Base-by-base conservation (phyloP, 2,797 vertebrate species). In the Coracias cyanogaster region DNA sequence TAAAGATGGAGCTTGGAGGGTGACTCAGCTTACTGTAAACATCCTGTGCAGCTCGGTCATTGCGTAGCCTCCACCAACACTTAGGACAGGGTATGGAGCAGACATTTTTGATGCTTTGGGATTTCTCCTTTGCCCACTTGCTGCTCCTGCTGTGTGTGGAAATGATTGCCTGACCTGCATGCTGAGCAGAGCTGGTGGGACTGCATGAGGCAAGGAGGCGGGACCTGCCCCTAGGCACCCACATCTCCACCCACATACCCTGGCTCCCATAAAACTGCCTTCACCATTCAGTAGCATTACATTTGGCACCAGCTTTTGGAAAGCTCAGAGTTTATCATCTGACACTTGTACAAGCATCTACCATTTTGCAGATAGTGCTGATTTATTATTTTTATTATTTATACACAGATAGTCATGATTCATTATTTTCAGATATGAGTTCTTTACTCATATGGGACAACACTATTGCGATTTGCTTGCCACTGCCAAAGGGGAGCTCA, bases 41-140 rank as follows among this genome's bases (percentile, higher is more conserved):
- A 46, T 41, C 61, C 31, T 69, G 46, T 78, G 74, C 4, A 4
- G 45, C 43, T 72, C 24, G 39, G 72, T 69, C 19, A 24, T 21
- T 1, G 0, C 2, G 3, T 1, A 79, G 31, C 45, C 46, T 90
- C 21, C 0, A 0, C 12, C 3, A 18, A 43, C 41, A 7, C 20
- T 18, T 49, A 39, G 35, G 52, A 41, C 4, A 45, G 7, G 25
- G 20, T 52, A 85, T 0, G 1, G 39, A 52, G 22, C 8, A 80
- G 39, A 22, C 2, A 8, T 13, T 65, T 79, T 49, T 14, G 19
- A 51, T 52, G 45, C 15, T 89, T 74, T 65, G 46, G 25, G 18
- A 14, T 33, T 60, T 81, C 41, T 9, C 28, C 26, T 74, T 62
- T 73, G n/a, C 46, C 51, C 4, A 4, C 19, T 76, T 72, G 33